phyloP scores from a whole-genome alignment of 2,113 vertebrate genomes.

The Macroglossus sobrinus region DNA sequence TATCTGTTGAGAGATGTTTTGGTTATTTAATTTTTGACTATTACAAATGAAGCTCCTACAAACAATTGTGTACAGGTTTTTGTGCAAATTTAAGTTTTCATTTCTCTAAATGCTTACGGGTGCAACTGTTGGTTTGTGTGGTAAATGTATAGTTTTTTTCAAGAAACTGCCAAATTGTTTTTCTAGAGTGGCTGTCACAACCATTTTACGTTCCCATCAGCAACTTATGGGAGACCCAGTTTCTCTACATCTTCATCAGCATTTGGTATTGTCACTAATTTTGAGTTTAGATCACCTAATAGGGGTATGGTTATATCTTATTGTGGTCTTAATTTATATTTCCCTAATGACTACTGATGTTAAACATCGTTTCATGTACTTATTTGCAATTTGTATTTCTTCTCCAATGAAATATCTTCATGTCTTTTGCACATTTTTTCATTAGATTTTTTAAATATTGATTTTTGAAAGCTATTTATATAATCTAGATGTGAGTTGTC shows the following conservation, averaged over 20 bases:
- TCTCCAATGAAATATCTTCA: neutral
- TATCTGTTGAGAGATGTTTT: neutral
- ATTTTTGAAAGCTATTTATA: neutral
- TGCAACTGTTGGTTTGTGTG: neutral
- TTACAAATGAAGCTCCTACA: neutral
- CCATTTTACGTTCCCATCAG: neutral
- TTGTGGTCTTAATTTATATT: neutral
- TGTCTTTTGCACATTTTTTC: neutral
- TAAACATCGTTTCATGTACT: neutral
- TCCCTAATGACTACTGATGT: neutral
- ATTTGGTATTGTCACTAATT: neutral
- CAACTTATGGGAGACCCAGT: neutral
- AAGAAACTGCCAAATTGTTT: neutral
- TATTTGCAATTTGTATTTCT: neutral
- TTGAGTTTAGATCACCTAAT: neutral
- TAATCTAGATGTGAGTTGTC: neutral
- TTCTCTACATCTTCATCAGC: neutral
- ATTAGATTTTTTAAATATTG: neutral
- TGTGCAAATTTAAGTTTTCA: neutral
- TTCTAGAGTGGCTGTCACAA: neutral
- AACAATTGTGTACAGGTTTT: neutral
- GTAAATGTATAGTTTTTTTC: neutral
- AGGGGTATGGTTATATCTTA: neutral
- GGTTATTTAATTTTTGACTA: neutral
- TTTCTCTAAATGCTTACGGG: neutral